Base-by-base conservation (phyloP, 2,888 invertebrate species). In the Zaprionus obscuricornis region DNA sequence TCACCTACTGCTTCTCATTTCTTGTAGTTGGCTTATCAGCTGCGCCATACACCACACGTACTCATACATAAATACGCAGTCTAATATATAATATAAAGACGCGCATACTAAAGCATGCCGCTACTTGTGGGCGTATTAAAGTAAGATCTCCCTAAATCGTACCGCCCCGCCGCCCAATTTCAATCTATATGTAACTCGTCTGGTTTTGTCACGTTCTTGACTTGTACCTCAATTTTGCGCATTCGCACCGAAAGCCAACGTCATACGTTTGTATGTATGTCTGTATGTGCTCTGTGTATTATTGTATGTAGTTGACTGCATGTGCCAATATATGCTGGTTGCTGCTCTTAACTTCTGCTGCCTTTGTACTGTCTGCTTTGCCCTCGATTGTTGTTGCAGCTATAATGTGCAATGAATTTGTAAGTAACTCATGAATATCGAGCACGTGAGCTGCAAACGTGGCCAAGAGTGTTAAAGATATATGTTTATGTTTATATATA, bases 181-280 rank as follows among this genome's bases (percentile, higher is more conserved):
- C 59, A 36, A 50, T 58, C 49, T 18, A 51, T 49, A 24, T 39
- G n/a, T n/a, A n/a, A n/a, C 24, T 18, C 14, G 37, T 14, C 62
- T 72, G 73, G 54, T 60, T 50, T 65, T 81, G 82, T 84, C 82
- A 78, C 85, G 70, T 77, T 76, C 57, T 54, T 63, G 65, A 77
- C 64, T 66, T 67, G 67, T 71, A 66, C 60, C 65, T 71, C 68
- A 68, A 71, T 78, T 68, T 83, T 59, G 76, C 55, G 57, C 64
- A 45, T 58, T 52, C 47, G 33, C 40, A 40, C 10, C 17, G n/a
- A 24, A 14, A 31, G 66, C 24, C 49, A 39, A 42, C 63, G 37
- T 57, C 55, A 50, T 31, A 34, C n/a, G 34, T n/a, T n/a, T n/a
- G n/a, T n/a, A n/a, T n/a, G n/a, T n/a, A n/a, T n/a, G n/a, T n/a